Conservation (phyloP, 2,888 invertebrate genomes). For the Carabus problematicus region DNA sequence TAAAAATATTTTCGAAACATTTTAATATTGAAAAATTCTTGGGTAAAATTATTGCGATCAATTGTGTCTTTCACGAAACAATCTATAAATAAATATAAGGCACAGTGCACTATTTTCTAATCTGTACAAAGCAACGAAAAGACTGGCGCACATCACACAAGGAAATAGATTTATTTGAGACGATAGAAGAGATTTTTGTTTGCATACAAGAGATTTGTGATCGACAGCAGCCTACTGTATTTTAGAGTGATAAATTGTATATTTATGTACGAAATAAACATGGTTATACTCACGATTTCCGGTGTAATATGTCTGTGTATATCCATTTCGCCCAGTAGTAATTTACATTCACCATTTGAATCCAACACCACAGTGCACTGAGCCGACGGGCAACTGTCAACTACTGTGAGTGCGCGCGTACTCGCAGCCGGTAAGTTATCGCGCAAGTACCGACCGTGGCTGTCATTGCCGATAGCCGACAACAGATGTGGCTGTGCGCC, state of each 20-base stretch:
- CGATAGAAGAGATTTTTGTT: neutral
- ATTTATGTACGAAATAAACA: neutral
- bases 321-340: slow-evolving; percentile 86
- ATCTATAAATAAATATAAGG: no score
- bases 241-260: no score
- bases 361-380: slow-evolving; percentile 81
- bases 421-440: slow-evolving; percentile 56
- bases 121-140: slow-evolving; percentile 31
- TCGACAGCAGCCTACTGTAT: no score
- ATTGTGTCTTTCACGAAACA: no score
- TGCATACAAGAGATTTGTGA: no score
- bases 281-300: slow-evolving; percentile 63
- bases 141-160: slow-evolving; percentile 16
- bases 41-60: no score
- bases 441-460: slow-evolving; percentile 58
- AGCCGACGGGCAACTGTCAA: slow-evolving; percentile 65
- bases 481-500: slow-evolving; percentile 71
- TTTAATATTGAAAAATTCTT: no score
- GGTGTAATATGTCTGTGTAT: slow-evolving; percentile 75
- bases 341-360: slow-evolving; percentile 75
- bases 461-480: slow-evolving; percentile 80
- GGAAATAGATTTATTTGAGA: no score
- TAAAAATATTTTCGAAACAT: no score
- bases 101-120: no score
- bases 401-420: slow-evolving; percentile 52